A percentile compares a stretch with the other conserved stretches of the same genome.
Conservation (phyloP, 2,797 vertebrate genomes). For the Sylvia borin region DNA sequence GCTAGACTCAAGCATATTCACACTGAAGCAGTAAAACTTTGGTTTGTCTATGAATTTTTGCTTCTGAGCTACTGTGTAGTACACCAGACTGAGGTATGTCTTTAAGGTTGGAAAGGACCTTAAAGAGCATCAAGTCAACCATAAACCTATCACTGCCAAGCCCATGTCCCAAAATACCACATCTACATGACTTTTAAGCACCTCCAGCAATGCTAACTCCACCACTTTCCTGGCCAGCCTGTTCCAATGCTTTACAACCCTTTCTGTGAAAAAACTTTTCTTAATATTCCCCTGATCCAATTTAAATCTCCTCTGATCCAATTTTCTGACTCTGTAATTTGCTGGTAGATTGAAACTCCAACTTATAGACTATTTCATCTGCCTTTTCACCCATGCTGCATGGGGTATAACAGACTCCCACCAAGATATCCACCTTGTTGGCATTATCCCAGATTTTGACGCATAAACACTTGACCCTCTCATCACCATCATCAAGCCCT, state of each 20-base stretch:
- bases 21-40: neutral
- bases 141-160: neutral
- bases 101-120: neutral
- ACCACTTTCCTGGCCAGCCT: neutral
- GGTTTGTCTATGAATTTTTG: neutral
- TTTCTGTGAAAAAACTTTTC: neutral
- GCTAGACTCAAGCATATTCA: neutral
- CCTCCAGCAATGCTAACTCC: neutral
- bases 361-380: neutral
- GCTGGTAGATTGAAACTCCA: neutral
- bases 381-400: neutral
- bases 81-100: neutral
- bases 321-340: neutral
- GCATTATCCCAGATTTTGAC: neutral
- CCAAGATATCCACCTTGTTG: neutral
- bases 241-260: neutral
- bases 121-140: neutral
- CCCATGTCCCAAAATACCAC: neutral
- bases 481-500: neutral
- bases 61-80: neutral
- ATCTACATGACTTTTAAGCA: neutral
- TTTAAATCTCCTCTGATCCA: neutral
- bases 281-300: no score
- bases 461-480: neutral
- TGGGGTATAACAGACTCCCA: neutral